Evolutionary conservation across 30 jellyfish, hydroid and myxozoan genomes (phyloP).

Genomic region (Cassiopea xamachana): DNA sequence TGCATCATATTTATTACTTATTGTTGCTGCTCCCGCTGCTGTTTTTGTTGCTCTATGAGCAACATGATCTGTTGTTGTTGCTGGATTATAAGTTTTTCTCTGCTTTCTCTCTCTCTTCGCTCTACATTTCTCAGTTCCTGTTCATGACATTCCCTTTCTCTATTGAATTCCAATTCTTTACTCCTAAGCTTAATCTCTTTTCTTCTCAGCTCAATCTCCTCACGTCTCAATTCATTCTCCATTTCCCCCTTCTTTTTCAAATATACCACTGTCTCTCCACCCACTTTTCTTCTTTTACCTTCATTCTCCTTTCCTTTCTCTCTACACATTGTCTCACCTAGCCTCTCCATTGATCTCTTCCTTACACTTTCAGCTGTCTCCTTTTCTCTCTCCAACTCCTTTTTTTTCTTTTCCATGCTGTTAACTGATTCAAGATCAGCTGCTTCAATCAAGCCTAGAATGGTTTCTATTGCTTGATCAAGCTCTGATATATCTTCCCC

Average conservation of each 20-base stretch:
- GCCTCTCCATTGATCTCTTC: slow-evolving; percentile 8
- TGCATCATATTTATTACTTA: not conserved
- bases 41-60: not conserved
- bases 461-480: slow-evolving; percentile 18
- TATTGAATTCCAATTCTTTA: not conserved
- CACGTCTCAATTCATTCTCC: not conserved
- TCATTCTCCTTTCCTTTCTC: not conserved
- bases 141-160: not conserved
- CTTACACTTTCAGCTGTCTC: slow-evolving; percentile 24
- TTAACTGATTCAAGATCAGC: not conserved
- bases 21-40: not conserved
- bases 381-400: not conserved
- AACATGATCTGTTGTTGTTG: not conserved
- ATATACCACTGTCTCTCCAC: not conserved
- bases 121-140: not conserved
- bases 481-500: slow-evolving; percentile 34
- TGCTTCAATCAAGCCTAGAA: not conserved
- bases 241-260: not conserved
- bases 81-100: not conserved
- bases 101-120: not conserved
- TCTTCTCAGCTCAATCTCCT: not conserved
- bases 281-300: not conserved
- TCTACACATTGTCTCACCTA: not conserved
- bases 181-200: not conserved
- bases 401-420: not conserved